Evolutionary conservation across 2,797 vertebrate species (phyloP), one percentile per base, ranked within the genome.

Genomic region (Rhinophrynus dorsalis): DNA sequence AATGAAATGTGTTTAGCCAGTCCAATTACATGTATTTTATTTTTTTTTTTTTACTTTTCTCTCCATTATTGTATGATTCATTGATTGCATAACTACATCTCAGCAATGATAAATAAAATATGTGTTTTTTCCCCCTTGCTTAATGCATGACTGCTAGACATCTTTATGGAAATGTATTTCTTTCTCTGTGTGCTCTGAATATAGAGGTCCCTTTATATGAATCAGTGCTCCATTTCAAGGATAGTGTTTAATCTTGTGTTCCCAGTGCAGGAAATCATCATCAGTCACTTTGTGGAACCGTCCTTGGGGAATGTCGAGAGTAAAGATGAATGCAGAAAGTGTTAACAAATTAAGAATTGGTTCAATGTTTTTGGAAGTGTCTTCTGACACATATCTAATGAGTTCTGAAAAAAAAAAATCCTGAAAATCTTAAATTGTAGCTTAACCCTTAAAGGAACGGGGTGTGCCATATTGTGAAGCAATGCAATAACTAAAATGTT

Each of bases 171-270:
- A 30, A 50, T 33, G 18, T 17, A 30, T 17, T 44, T 54, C 18
- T 68, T 68, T 51, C 8, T 21, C 20, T 50, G 23, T 29, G 20
- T 7, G 17, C 13, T 24, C 17, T 32, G 37, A 17, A 42, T 37
- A 47, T 54, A 52, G 29, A 42, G 33, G 42, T n/a, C 45, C 52
- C 23, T 60, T 68, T 63, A 60, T 68, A 60, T 60, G 38, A 68
- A 52, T 52, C 59, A 27, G 24, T 68, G 47, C 56, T 68, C 26
- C 45, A 60, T 51, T 68, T 68, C 67, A 68, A 68, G 67, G 67
- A 61, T 68, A 68, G 61, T 52, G 67, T 68, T 60, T 68, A 68
- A 68, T 68, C 67, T 68, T 52, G 24, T 68, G 56, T 61, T 68
- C 67, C 45, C 47, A 68, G 55, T 68, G 47, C 56, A 68, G 56